Percentiles rank a stretch among this genome's conserved stretches.
These are phyloP conservation scores for Pocillopora meandrina DNA, from an alignment of 92 coral and sea anemone genomes.

Conservation along the genomic window DNA sequence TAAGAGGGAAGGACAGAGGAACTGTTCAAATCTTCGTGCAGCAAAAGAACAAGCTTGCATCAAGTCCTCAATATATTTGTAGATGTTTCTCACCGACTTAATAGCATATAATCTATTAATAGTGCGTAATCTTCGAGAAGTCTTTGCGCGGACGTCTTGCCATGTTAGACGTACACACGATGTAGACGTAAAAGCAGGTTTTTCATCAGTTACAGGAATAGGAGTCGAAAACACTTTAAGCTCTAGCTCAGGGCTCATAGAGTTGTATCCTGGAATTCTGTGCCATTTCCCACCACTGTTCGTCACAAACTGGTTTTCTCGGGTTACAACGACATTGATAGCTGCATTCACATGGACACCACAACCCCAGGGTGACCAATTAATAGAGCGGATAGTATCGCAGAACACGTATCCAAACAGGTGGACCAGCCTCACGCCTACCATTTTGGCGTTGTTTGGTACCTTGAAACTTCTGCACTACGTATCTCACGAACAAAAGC, in stretches of 20 bases:
- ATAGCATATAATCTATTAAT: too few relatives aligned
- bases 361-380: constrained; percentile 19
- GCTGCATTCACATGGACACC: background rate
- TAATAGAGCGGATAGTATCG: background rate
- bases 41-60: too few relatives aligned
- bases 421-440: background rate
- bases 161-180: too few relatives aligned
- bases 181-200: too few relatives aligned
- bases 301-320: background rate
- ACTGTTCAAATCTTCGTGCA: too few relatives aligned
- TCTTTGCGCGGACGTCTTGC: too few relatives aligned
- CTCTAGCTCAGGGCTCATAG: background rate
- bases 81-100: too few relatives aligned
- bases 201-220: too few relatives aligned
- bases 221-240: background rate
- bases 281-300: background rate
- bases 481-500: background rate
- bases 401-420: background rate
- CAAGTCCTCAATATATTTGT: too few relatives aligned
- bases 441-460: background rate
- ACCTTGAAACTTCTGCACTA: background rate
- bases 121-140: too few relatives aligned
- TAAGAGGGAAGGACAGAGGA: too few relatives aligned
- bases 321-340: background rate
- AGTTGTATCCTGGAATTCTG: constrained; percentile 10